Percentiles rank a stretch among this genome's conserved stretches.
phyloP scores from a whole-genome alignment of 2,888 invertebrate species.

The Cheiracanthium punctorium region DNA sequence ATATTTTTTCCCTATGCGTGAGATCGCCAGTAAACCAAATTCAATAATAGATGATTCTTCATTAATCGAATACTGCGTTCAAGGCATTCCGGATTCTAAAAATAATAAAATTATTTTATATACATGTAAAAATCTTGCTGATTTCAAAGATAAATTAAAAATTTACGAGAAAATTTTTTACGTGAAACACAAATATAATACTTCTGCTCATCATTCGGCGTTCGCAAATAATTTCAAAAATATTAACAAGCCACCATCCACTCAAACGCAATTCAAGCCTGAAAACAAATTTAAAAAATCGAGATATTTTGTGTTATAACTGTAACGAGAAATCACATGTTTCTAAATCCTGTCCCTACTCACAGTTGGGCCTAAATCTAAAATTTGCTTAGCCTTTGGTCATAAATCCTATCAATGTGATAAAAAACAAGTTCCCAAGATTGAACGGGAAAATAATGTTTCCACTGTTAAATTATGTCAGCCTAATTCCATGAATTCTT shows the following conservation, averaged over 20 bases:
- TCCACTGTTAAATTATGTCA: too few species aligned
- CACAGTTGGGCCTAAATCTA: not conserved
- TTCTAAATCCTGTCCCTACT: not conserved
- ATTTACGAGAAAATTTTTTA: not conserved
- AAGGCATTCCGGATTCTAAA: not conserved
- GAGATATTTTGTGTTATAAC: too few species aligned
- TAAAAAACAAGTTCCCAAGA: too few species aligned
- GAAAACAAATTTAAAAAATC: not conserved
- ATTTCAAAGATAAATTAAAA: constrained; percentile 5
- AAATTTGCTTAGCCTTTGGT: not conserved
- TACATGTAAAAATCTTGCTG: not conserved
- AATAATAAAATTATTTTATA: constrained; percentile 1
- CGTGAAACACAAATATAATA: not conserved
- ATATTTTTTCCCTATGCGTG: not conserved
- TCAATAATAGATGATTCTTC: not conserved
- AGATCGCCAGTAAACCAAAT: not conserved
- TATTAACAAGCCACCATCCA: not conserved
- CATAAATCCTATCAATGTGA: too few species aligned
- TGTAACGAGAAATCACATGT: not conserved
- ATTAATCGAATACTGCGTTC: not conserved
- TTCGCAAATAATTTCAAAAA: not conserved
- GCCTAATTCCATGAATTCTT: too few species aligned
- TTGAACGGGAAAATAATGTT: too few species aligned
- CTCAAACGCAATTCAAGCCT: not conserved
- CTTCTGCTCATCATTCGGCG: not conserved